phyloP scores from a whole-genome alignment of 1,140 invertebrate species.

The Magallana gigas region DNA sequence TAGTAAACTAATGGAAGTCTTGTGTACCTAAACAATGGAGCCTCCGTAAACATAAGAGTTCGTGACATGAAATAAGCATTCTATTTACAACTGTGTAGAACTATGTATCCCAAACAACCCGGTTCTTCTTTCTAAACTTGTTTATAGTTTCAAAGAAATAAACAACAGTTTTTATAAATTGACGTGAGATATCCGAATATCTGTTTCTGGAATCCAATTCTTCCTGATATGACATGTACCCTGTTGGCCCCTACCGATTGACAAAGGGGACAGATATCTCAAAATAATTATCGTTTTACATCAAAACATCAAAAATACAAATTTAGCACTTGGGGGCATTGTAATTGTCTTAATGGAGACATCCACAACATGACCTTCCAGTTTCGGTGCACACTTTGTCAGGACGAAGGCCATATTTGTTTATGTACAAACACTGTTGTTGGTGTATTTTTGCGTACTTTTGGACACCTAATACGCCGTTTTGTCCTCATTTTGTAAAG shows the following conservation, averaged over 20 bases:
- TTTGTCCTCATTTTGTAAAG: slow-evolving; percentile 23
- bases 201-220: slow-evolving; percentile 8
- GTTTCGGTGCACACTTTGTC: neutral
- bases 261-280: neutral
- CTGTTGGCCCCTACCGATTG: neutral
- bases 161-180: neutral
- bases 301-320: neutral
- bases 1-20: slow-evolving; percentile 17
- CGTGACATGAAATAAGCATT: neutral
- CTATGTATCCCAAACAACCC: neutral
- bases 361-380: slow-evolving; percentile 9
- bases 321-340: slow-evolving; percentile 7
- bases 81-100: no score
- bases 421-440: neutral
- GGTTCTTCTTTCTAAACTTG: neutral
- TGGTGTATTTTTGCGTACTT: slow-evolving; percentile 26
- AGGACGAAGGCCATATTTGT: neutral
- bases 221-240: neutral
- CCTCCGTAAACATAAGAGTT: neutral
- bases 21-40: slow-evolving; percentile 17
- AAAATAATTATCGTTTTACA: neutral
- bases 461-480: slow-evolving; percentile 13
- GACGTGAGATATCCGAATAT: neutral
- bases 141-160: neutral
- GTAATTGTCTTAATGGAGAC: neutral